Percentiles rank a stretch among this genome's conserved stretches.
Conservation (phyloP, 2,797 vertebrate species). For the Crocodylus rhombifer region DNA sequence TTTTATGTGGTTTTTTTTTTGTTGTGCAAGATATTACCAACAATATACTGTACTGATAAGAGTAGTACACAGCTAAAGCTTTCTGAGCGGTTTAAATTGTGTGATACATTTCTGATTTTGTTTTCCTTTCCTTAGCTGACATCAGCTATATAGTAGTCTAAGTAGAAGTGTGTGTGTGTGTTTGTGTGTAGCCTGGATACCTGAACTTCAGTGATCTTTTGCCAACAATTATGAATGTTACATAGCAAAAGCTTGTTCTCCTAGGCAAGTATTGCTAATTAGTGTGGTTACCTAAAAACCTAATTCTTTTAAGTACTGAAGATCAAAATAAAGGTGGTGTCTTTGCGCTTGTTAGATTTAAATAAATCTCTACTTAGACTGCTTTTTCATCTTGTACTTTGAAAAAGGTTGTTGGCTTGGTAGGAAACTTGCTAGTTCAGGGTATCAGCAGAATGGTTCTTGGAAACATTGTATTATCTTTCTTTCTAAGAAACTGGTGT, state of each 20-base stretch:
- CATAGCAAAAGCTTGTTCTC: not conserved
- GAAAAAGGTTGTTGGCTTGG: constrained; percentile 23
- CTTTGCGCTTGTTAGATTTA: not conserved
- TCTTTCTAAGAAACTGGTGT: not conserved
- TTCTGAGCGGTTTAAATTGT: not conserved
- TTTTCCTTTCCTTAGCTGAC: not conserved
- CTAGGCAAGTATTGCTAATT: not conserved
- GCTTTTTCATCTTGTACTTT: constrained; percentile 48
- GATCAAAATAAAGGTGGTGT: not conserved
- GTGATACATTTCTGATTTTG: not conserved
- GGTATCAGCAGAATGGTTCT: constrained; percentile 34
- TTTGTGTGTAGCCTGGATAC: not conserved
- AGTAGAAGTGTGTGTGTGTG: no score
- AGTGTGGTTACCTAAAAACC: not conserved
- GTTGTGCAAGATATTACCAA: not conserved
- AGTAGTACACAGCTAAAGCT: not conserved
- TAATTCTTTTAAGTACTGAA: not conserved
- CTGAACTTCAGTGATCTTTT: not conserved
- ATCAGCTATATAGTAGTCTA: not conserved
- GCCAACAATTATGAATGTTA: not conserved
- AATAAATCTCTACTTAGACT: not conserved
- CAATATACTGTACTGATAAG: not conserved
- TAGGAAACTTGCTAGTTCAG: not conserved
- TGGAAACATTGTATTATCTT: constrained; percentile 15
- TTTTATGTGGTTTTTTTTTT: not conserved